Conservation (phyloP, 2,888 invertebrate species). For the Caenorhabditis sulstoni region DNA sequence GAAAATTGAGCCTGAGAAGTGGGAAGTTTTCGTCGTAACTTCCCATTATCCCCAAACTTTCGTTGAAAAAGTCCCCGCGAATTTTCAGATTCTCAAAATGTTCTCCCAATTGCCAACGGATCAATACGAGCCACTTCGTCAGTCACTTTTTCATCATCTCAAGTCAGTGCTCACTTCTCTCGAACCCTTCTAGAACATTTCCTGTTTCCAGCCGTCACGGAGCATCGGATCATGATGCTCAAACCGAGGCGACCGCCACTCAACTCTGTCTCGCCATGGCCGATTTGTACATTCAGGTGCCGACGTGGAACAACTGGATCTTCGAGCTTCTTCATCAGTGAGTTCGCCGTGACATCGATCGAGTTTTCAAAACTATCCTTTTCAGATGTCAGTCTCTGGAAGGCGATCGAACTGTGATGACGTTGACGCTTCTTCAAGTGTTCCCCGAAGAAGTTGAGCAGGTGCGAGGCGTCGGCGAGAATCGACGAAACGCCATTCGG, state of each 20-base stretch:
- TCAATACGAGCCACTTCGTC: constrained; percentile 87
- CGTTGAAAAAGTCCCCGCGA: no score
- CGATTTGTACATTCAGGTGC: constrained; percentile 94
- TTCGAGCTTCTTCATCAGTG: constrained; percentile 89
- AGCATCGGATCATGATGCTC: constrained; percentile 59
- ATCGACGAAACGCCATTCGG: constrained; percentile 90
- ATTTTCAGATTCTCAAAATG: constrained; percentile 66
- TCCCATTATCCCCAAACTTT: no score
- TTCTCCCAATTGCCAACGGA: constrained; percentile 64
- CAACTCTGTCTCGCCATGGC: constrained; percentile 92
- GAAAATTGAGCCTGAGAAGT: constrained; percentile 23
- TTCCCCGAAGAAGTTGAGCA: constrained; percentile 89
- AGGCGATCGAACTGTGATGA: constrained; percentile 85
- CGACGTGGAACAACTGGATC: constrained; percentile 92
- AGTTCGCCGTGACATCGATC: constrained; percentile 82
- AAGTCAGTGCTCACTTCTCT: constrained; percentile 61
- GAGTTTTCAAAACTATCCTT: background rate
- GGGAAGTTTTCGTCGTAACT: background rate
- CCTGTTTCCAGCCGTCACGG: constrained; percentile 48
- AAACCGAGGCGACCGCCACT: constrained; percentile 87
- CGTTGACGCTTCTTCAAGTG: constrained; percentile 93
- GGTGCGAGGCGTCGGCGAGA: constrained; percentile 87
- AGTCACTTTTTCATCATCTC: constrained; percentile 92
- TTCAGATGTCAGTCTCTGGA: constrained; percentile 70
- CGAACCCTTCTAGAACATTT: background rate